phyloP scores from a whole-genome alignment of 2,113 vertebrate species.

The Hirundichthys speculiger region DNA sequence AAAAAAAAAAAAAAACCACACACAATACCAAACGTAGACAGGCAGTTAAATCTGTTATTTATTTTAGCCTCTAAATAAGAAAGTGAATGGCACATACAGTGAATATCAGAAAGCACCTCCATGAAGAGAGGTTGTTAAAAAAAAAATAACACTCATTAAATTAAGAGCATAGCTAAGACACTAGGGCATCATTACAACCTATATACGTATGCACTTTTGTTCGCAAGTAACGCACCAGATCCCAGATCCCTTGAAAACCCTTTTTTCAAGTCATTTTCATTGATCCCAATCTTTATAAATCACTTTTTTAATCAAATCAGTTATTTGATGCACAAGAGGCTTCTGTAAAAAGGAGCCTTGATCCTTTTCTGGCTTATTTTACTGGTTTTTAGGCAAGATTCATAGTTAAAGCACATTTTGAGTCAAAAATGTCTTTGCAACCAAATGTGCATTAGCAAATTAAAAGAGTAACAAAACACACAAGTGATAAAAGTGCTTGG shows the following conservation, averaged over 20 bases:
- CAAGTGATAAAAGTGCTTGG: conserved; percentile 4
- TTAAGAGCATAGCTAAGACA: conserved; percentile 20
- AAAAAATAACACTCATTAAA: neutral
- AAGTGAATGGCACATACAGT: conserved; percentile 28
- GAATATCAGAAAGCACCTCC: conserved; percentile 22
- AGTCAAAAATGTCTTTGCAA: neutral
- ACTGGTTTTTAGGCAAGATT: conserved; percentile 51
- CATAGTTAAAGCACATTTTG: conserved; percentile 22
- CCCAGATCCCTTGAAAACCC: neutral
- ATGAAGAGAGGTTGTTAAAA: conserved; percentile 10
- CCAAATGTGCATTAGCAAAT: conserved; percentile 12
- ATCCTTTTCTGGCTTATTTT: conserved; percentile 24
- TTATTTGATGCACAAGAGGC: neutral
- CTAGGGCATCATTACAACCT: conserved; percentile 16
- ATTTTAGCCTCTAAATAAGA: conserved; percentile 47
- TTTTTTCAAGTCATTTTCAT: conserved; percentile 14
- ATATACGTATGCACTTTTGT: neutral
- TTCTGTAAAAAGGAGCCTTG: conserved; percentile 1
- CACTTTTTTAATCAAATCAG: no score
- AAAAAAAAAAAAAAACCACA: neutral
- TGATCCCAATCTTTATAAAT: neutral
- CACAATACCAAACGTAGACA: conserved; percentile 33
- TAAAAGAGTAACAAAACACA: conserved; percentile 2
- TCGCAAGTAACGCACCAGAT: neutral
- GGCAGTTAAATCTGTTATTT: conserved; percentile 44